These are phyloP conservation scores for Forbesichthys agassizii DNA, from an alignment of 2,113 vertebrate species.

Conservation along the genomic window DNA sequence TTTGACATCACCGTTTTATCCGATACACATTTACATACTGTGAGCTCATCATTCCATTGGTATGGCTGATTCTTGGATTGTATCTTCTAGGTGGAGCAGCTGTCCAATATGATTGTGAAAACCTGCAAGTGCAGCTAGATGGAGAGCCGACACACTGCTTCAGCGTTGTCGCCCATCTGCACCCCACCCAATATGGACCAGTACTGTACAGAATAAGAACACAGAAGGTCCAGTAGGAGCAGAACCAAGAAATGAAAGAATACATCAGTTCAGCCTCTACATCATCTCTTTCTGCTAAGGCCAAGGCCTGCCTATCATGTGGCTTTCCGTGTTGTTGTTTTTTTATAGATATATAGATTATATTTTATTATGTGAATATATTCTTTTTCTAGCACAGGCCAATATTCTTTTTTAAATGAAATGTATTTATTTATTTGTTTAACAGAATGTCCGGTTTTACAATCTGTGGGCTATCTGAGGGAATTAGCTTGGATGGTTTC, in stretches of 20 bases:
- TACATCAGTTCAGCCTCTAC: conserved; percentile 11
- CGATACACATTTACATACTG: background rate
- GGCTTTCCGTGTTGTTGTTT: conserved; percentile 7
- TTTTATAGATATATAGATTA: conserved; percentile 26
- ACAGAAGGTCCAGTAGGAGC: conserved; percentile 12
- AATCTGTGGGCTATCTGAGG: background rate
- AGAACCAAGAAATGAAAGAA: conserved; percentile 27
- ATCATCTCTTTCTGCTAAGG: conserved; percentile 12
- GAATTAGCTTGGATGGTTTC: conserved; percentile 2
- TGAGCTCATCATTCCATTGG: background rate
- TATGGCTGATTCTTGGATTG: background rate
- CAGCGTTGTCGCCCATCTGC: too few species aligned
- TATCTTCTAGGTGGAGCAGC: conserved; percentile 81
- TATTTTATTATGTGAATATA: conserved; percentile 50
- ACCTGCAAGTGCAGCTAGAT: conserved; percentile 90
- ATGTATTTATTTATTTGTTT: conserved; percentile 75
- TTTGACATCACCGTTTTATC: too few species aligned
- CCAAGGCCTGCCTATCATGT: conserved; percentile 10
- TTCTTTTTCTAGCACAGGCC: conserved; percentile 19
- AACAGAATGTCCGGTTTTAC: conserved; percentile 31
- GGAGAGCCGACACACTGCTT: too few species aligned
- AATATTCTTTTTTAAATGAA: conserved; percentile 41
- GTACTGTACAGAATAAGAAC: conserved; percentile 4
- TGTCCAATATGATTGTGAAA: conserved; percentile 90
- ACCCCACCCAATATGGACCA: too few species aligned